Conservation (phyloP, 2,797 vertebrate species). For the Clarias pachynema region DNA sequence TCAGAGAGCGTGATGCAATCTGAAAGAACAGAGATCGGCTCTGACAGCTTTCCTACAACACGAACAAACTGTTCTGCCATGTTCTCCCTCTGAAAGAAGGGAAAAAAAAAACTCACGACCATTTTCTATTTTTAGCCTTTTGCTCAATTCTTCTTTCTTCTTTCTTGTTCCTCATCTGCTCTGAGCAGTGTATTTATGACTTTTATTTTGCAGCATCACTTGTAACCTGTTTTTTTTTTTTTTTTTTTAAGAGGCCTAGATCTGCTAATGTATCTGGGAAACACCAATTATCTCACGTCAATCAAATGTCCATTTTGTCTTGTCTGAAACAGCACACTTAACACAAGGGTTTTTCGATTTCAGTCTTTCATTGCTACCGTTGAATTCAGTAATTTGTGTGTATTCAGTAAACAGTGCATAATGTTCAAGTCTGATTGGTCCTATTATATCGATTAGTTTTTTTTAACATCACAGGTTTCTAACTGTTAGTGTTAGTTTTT, state of each 20-base stretch:
- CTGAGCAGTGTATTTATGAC: background rate
- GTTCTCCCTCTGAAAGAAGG: conserved; percentile 8
- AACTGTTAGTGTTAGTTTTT: too few relatives aligned
- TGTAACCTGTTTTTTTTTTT: background rate
- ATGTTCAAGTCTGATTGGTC: background rate
- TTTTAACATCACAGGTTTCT: background rate
- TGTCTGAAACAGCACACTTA: background rate
- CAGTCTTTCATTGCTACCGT: background rate
- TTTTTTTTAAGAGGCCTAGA: background rate
- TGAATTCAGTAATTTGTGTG: background rate
- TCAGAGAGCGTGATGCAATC: conserved; percentile 34
- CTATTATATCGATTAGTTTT: background rate
- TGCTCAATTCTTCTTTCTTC: background rate
- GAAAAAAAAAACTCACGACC: background rate
- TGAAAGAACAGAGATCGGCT: conserved; percentile 21
- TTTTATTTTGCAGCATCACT: background rate
- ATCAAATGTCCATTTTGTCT: conserved; percentile 10
- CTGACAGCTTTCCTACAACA: background rate
- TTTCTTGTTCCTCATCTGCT: conserved; percentile 13
- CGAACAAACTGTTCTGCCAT: conserved; percentile 22
- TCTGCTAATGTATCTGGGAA: conserved; percentile 36
- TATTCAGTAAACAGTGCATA: background rate
- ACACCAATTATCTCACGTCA: conserved; percentile 19
- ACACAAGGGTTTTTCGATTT: background rate
- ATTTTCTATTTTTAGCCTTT: conserved; percentile 28